Conservation (phyloP, 2,113 vertebrate genomes). For the Larimichthys polyactis region DNA sequence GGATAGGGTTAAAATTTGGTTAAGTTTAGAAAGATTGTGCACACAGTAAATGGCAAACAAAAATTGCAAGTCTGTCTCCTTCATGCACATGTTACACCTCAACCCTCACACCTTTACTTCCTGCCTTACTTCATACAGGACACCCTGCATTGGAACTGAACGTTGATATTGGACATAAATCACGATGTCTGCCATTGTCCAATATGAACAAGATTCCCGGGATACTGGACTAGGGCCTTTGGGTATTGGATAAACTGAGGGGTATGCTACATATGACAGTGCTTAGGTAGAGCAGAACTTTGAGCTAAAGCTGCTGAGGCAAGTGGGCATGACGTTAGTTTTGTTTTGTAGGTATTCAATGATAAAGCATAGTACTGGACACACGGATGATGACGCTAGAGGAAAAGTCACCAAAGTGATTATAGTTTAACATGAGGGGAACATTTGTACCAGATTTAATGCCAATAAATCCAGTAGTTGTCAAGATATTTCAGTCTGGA, state of each 20-base stretch:
- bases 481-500: background rate
- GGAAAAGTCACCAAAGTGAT: background rate
- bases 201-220: background rate
- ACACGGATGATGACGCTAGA: background rate
- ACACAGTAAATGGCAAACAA: background rate
- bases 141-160: background rate
- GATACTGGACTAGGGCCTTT: background rate
- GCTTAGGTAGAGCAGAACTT: background rate
- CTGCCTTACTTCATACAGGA: background rate
- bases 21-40: background rate
- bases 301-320: background rate
- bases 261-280: background rate
- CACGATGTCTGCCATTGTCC: background rate
- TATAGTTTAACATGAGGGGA: background rate
- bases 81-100: background rate
- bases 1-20: background rate
- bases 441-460: background rate
- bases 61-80: background rate
- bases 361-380: background rate
- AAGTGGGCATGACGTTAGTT: background rate
- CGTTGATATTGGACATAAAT: conserved; percentile 3
- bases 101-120: background rate
- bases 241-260: too few species aligned
- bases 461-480: background rate
- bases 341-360: background rate